phyloP scores from a whole-genome alignment of 2,797 vertebrate species.

The Sebastes iracundus region DNA sequence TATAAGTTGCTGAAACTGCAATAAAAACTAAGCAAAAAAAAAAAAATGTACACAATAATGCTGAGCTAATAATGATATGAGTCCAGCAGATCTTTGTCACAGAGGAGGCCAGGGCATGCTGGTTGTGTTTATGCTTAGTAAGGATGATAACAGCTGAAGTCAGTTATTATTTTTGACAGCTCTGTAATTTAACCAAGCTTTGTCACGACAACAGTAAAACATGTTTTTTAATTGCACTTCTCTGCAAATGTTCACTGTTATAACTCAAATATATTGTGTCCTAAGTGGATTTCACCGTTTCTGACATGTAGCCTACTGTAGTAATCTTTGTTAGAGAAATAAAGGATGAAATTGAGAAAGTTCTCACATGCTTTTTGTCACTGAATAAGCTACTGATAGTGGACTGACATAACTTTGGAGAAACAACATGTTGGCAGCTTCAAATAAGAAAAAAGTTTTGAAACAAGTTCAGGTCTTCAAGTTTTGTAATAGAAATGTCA shows the following conservation, averaged over 20 bases:
- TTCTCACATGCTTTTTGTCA: background rate
- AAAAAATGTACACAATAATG: background rate
- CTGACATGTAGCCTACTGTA: background rate
- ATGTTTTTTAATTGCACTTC: background rate
- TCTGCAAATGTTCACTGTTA: background rate
- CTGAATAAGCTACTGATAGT: background rate
- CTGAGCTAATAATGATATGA: background rate
- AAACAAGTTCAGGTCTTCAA: background rate
- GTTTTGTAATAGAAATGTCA: background rate
- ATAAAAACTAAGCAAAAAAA: too few species aligned
- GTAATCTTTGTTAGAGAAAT: background rate
- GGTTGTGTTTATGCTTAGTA: background rate
- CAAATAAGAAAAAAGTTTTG: background rate
- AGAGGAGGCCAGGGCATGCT: background rate
- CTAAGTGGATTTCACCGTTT: background rate
- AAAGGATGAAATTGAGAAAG: background rate
- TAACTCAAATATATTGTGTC: background rate
- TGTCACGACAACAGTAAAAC: background rate
- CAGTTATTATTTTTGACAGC: background rate
- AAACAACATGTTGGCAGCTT: background rate
- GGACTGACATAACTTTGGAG: background rate
- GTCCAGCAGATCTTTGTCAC: constrained; percentile 8
- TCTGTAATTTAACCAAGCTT: constrained; percentile 9
- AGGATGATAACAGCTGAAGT: background rate
- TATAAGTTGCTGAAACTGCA: too few species aligned